Conservation (phyloP, 1,140 invertebrate species). For the Drosophila neocordata region DNA sequence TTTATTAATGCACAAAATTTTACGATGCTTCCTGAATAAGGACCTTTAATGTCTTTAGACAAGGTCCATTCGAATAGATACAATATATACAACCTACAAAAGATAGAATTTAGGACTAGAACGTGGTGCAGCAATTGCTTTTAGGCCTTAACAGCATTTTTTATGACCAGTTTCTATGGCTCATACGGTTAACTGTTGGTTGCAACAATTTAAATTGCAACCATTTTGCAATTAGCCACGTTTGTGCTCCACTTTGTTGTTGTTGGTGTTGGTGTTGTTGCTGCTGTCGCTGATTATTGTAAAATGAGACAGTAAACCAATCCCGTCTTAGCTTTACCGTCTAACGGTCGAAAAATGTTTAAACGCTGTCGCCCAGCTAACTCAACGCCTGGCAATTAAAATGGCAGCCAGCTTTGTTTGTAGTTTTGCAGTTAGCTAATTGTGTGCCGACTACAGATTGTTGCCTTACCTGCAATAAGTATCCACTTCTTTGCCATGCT, state of each 20-base stretch:
- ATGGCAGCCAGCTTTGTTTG: conserved; percentile 42
- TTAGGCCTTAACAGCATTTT: conserved; percentile 64
- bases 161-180: conserved; percentile 33
- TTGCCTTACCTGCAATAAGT: background rate
- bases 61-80: conserved; percentile 41
- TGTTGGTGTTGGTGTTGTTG: conserved; percentile 63
- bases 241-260: conserved; percentile 78
- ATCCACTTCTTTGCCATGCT: background rate
- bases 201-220: conserved; percentile 78
- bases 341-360: conserved; percentile 69
- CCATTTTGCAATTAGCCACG: conserved; percentile 80
- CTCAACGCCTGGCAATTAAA: conserved; percentile 65
- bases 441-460: conserved; percentile 39
- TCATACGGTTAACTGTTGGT: conserved; percentile 55
- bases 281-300: conserved; percentile 21
- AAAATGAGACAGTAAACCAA: conserved; percentile 1
- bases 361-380: conserved; percentile 46
- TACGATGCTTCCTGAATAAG: conserved; percentile 42
- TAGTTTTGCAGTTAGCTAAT: conserved; percentile 46
- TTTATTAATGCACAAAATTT: conserved; percentile 79
- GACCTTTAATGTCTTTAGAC: conserved; percentile 66
- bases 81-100: background rate
- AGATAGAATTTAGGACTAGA: conserved; percentile 12
- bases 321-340: conserved; percentile 33
- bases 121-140: conserved; percentile 38